Conservation (phyloP, 2,113 vertebrate genomes). For the Fukomys damarensis region DNA sequence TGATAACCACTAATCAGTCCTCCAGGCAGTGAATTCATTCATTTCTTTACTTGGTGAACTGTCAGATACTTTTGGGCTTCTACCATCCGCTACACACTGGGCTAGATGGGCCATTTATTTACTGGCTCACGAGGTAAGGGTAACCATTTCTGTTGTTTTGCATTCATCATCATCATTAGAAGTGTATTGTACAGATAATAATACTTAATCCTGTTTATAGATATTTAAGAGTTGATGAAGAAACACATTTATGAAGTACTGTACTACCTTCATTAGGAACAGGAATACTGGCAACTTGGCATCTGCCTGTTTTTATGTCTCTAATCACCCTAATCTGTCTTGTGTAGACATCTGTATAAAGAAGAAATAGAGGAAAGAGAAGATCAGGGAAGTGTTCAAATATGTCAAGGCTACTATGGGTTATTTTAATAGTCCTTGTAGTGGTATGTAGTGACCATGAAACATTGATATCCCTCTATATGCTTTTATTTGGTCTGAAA, state of each 20-base stretch:
- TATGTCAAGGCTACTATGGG: background rate
- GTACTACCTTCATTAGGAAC: background rate
- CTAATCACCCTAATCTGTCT: background rate
- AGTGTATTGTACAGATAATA: background rate
- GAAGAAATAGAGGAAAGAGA: background rate
- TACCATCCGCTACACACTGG: background rate
- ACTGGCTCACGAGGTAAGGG: background rate
- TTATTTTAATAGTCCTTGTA: background rate
- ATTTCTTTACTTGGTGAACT: background rate
- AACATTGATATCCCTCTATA: background rate
- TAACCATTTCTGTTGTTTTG: background rate
- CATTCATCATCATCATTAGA: slow-evolving; percentile 26
- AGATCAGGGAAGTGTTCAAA: background rate
- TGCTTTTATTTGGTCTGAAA: background rate
- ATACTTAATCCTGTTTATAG: background rate
- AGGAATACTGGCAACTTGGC: background rate
- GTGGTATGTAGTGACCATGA: background rate
- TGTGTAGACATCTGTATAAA: background rate
- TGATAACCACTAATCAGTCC: slow-evolving; percentile 3
- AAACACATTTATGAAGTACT: background rate
- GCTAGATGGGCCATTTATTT: background rate
- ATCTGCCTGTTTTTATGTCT: background rate
- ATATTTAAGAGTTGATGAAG: background rate
- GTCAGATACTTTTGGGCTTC: slow-evolving; percentile 20
- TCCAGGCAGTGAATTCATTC: slow-evolving; percentile 20